phyloP scores from a whole-genome alignment of 2,797 vertebrate species.

The Typhlichthys eigenmanni region DNA sequence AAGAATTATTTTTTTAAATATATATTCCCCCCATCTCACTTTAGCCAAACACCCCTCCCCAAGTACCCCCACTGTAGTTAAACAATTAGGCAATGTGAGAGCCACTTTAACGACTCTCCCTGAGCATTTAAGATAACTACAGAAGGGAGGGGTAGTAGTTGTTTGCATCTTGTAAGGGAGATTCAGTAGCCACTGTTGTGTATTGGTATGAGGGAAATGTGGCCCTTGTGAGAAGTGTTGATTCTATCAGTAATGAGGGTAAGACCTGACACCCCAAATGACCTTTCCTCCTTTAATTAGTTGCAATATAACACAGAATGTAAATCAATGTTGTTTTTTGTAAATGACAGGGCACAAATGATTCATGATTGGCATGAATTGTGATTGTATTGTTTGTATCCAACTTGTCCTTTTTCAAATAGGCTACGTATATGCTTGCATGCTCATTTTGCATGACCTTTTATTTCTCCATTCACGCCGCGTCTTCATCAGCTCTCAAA shows the following conservation, averaged over 20 bases:
- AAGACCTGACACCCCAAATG: conserved; percentile 31
- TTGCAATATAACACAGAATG: not conserved
- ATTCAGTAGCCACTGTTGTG: conserved; percentile 56
- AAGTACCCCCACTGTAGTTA: conserved; percentile 49
- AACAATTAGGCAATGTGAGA: conserved; percentile 63
- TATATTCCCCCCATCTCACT: conserved; percentile 21
- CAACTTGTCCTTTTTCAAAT: no score
- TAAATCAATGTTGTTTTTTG: no score
- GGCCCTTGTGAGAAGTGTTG: conserved; percentile 57
- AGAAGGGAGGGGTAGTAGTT: conserved; percentile 55
- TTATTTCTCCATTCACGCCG: not conserved
- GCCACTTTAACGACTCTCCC: conserved; percentile 67
- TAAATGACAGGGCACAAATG: no score
- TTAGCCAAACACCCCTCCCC: conserved; percentile 9
- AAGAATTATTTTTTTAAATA: conserved; percentile 7
- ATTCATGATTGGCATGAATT: no score
- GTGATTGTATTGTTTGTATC: no score
- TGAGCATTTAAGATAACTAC: conserved; percentile 66
- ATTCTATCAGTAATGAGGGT: conserved; percentile 57
- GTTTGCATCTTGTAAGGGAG: conserved; percentile 63
- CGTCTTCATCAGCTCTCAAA: conserved; percentile 7
- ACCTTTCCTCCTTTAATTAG: conserved; percentile 1
- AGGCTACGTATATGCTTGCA: no score
- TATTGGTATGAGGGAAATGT: conserved; percentile 59
- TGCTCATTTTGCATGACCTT: no score